phyloP scores from a whole-genome alignment of 2,797 vertebrate species.

The Thripadectes ignobilis region DNA sequence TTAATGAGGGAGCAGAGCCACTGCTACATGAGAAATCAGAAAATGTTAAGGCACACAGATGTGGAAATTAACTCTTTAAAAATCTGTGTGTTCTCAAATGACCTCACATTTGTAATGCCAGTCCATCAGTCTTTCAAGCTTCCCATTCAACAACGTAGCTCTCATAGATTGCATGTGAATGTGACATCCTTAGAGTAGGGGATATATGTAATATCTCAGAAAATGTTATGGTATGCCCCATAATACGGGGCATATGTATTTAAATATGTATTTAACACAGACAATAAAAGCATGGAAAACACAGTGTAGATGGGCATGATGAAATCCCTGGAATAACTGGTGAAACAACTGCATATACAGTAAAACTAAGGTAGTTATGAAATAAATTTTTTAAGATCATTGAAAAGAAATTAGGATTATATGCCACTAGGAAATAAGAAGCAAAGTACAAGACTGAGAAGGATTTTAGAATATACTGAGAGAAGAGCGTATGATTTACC shows the following conservation, averaged over 20 bases:
- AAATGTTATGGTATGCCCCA: background rate
- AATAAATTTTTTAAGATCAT: background rate
- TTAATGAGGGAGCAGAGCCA: background rate
- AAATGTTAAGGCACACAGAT: background rate
- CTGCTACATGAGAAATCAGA: background rate
- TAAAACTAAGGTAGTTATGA: background rate
- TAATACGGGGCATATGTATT: background rate
- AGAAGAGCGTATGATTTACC: background rate
- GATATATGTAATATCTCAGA: background rate
- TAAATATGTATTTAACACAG: background rate
- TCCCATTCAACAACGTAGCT: background rate
- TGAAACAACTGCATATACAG: background rate
- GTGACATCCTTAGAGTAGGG: background rate
- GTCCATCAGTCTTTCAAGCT: background rate
- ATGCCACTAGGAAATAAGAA: background rate
- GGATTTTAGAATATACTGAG: background rate
- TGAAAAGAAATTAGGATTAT: background rate
- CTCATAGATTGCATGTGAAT: rapidly evolving
- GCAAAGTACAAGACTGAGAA: background rate
- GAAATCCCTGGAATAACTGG: background rate
- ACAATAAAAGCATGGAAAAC: background rate
- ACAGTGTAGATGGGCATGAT: background rate
- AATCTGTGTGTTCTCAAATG: background rate
- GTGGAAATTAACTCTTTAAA: background rate
- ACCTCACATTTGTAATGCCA: background rate